These are phyloP conservation scores for Papilio polytes DNA, from an alignment of 1,140 invertebrate genomes.

Conservation along the genomic window DNA sequence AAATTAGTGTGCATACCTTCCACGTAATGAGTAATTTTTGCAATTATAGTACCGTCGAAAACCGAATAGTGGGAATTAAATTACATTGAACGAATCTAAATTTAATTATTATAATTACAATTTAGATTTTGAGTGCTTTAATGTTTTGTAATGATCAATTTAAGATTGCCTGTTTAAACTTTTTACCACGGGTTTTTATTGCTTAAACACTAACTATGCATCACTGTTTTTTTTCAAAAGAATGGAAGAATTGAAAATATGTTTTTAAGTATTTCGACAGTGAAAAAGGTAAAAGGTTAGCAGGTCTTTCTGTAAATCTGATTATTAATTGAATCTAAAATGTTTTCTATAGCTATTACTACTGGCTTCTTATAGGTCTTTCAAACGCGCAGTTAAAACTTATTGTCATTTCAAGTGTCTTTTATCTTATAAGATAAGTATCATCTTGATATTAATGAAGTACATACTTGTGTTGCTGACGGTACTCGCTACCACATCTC, in stretches of 20 bases:
- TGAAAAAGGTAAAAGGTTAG: too few relatives aligned
- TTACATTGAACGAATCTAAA: constrained; percentile 43
- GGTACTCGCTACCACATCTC: constrained; percentile 29
- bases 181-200: too few relatives aligned
- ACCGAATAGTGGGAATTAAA: constrained; percentile 48
- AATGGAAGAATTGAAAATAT: too few relatives aligned
- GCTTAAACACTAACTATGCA: too few relatives aligned
- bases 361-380: neutral
- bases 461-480: constrained; percentile 39
- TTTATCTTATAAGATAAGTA: neutral
- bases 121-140: constrained; percentile 22
- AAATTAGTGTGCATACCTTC: constrained; percentile 77
- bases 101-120: constrained; percentile 36
- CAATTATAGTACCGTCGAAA: constrained; percentile 75
- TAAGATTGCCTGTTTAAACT: neutral
- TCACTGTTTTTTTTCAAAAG: neutral
- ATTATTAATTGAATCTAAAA: neutral
- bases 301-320: neutral
- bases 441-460: constrained; percentile 1
- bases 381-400: neutral
- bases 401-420: neutral
- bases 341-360: neutral
- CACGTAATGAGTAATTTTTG: constrained; percentile 79
- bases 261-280: too few relatives aligned
- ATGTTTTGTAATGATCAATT: constrained; percentile 9